A percentile compares a stretch with the other conserved stretches of the same genome.
Evolutionary conservation across 2,888 invertebrate genomes (phyloP).

Genomic region (Torymus aiolomorphi): DNA sequence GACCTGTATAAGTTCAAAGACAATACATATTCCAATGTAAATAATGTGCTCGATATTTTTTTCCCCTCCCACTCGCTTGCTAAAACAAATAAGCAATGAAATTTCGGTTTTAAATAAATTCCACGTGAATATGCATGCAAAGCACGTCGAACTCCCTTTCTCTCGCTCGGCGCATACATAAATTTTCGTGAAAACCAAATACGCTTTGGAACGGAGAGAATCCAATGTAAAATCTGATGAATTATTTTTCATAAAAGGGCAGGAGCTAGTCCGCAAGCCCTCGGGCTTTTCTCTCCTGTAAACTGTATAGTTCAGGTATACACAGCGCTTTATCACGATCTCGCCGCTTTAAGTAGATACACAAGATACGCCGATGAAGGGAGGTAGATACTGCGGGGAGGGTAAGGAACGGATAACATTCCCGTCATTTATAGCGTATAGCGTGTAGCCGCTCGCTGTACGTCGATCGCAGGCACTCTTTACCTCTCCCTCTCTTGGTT

Average conservation of each 20-base stretch:
- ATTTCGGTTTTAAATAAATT: conserved; percentile 1
- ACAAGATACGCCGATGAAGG: conserved; percentile 17
- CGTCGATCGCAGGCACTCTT: conserved; percentile 21
- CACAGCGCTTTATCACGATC: conserved; percentile 45
- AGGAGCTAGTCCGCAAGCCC: conserved; percentile 12
- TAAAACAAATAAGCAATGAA: neutral
- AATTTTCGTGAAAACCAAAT: neutral
- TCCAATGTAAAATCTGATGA: conserved; percentile 10
- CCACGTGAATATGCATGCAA: neutral
- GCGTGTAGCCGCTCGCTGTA: neutral
- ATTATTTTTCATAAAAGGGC: neutral
- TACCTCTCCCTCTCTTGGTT: neutral
- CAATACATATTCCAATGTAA: no score
- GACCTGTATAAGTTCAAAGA: no score
- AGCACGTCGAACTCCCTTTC: no score
- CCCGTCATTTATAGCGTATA: conserved; percentile 45
- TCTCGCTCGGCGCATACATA: neutral
- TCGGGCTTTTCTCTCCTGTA: neutral
- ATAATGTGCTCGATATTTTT: no score
- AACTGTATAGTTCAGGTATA: conserved; percentile 21
- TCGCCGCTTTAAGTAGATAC: conserved; percentile 41
- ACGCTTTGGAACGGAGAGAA: neutral
- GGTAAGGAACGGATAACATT: conserved; percentile 38
- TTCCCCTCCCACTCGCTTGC: no score
- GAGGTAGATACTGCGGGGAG: conserved; percentile 2